phyloP scores from a whole-genome alignment of 1,140 invertebrate genomes.

The Bombus ignitus region DNA sequence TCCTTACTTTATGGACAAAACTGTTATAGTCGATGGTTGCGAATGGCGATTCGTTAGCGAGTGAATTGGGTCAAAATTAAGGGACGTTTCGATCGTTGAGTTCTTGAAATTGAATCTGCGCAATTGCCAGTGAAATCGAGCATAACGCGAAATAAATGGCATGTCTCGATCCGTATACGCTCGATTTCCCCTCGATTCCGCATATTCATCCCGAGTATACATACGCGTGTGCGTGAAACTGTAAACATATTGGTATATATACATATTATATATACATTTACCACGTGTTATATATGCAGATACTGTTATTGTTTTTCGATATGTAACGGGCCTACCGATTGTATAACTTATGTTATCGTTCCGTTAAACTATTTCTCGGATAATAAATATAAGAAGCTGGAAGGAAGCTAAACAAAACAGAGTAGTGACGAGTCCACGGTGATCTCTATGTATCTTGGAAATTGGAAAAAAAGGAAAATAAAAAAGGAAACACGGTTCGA shows the following conservation, averaged over 20 bases:
- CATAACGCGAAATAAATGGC: not conserved
- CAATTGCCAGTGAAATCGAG: not conserved
- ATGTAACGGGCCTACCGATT: constrained; percentile 59
- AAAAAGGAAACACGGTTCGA: not conserved
- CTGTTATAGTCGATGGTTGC: constrained; percentile 16
- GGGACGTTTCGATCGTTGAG: constrained; percentile 3
- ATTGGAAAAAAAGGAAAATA: not conserved
- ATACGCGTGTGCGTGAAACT: constrained; percentile 40
- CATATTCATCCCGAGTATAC: constrained; percentile 18
- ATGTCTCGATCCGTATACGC: not conserved
- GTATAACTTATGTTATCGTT: constrained; percentile 50
- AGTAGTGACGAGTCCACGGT: constrained; percentile 23
- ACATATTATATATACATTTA: constrained; percentile 55
- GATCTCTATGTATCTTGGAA: constrained; percentile 23
- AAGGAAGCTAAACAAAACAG: not conserved
- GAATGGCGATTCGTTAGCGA: not conserved
- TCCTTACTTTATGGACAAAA: not conserved
- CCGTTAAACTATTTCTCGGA: constrained; percentile 21
- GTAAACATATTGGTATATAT: constrained; percentile 50
- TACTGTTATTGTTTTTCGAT: constrained; percentile 57
- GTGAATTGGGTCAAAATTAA: not conserved
- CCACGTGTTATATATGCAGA: constrained; percentile 56
- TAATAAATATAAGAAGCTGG: not conserved
- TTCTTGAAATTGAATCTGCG: constrained; percentile 10
- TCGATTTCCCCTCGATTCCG: not conserved